Evolutionary conservation across 1,140 invertebrate genomes (phyloP), one percentile per base, ranked within the genome.

Genomic region (Drosophila novamexicana): DNA sequence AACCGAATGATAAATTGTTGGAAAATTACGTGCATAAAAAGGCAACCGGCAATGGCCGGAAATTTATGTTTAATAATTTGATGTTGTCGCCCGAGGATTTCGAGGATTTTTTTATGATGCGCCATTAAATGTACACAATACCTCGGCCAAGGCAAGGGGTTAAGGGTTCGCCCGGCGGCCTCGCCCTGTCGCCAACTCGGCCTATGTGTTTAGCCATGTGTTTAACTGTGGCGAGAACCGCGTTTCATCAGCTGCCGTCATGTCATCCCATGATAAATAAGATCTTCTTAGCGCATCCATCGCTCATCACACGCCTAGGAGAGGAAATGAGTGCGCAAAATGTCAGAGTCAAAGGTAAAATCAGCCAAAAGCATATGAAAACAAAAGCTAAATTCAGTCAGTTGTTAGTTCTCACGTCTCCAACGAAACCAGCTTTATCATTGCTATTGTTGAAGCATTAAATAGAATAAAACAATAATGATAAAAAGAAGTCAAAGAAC

Each of bases 1-100:
- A 71, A 54, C 74, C 73, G 74, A 77, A 86, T 86, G 83, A 86
- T 86, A 88, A 88, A 86, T 86, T 70, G 83, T 83, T 88, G 75
- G 79, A 88, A 86, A 86, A 88, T 88, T 88, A 88, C 83, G 83
- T 88, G 83, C 84, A 79, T 74, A 77, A 79, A 79, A 73, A 62
- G 69, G 61, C 57, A 68, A 56, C 42, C 45, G 59, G 54, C 50
- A 52, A 54, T 61, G 18, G 66, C 76, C 76, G 83, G 83, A 88
- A 88, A 88, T 89, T 88, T 88, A 88, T 88, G 79, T 83, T 83
- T 80, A 77, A 88, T 88, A 83, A 88, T 88, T 88, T 88, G 84
- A 72, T 77, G 84, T 78, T 73, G 68, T 79, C 73, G 68, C 63
- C 76, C 61, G 63, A 68, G 68, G 66, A 74, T 71, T 72, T 68